Conservation (phyloP, 2,888 invertebrate genomes). For the Aphidoletes aphidimyza region DNA sequence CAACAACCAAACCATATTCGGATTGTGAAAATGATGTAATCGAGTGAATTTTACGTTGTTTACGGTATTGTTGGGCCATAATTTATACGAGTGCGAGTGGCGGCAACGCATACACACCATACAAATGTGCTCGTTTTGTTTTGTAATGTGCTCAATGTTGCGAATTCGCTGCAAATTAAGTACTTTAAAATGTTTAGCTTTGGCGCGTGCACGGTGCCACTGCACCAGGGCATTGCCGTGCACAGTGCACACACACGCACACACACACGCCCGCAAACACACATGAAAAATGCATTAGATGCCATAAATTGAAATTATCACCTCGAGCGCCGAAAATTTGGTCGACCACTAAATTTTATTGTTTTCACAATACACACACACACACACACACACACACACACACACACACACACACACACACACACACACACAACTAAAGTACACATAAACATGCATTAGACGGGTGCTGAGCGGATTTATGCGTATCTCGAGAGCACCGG, state of each 20-base stretch:
- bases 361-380: background rate
- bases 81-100: background rate
- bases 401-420: too few species aligned
- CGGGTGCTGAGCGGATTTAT: too few species aligned
- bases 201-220: background rate
- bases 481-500: background rate
- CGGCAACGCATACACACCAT: background rate
- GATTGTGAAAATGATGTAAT: conserved; percentile 28
- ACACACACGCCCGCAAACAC: too few species aligned
- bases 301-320: conserved; percentile 39
- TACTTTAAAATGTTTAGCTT: conserved; percentile 3
- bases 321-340: conserved; percentile 24
- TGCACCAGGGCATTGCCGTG: too few species aligned
- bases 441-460: too few species aligned
- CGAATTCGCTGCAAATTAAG: conserved; percentile 23
- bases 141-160: background rate
- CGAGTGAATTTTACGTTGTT: conserved; percentile 23
- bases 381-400: too few species aligned
- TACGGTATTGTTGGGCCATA: conserved; percentile 20
- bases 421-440: too few species aligned
- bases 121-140: too few species aligned
- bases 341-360: conserved; percentile 40
- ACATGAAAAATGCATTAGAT: conserved; percentile 45
- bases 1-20: background rate
- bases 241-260: too few species aligned